Percentiles rank a stretch among this genome's conserved stretches.
These are phyloP conservation scores for Rhamnusium bicolor DNA, from an alignment of 2,888 invertebrate species.

Conservation along the genomic window DNA sequence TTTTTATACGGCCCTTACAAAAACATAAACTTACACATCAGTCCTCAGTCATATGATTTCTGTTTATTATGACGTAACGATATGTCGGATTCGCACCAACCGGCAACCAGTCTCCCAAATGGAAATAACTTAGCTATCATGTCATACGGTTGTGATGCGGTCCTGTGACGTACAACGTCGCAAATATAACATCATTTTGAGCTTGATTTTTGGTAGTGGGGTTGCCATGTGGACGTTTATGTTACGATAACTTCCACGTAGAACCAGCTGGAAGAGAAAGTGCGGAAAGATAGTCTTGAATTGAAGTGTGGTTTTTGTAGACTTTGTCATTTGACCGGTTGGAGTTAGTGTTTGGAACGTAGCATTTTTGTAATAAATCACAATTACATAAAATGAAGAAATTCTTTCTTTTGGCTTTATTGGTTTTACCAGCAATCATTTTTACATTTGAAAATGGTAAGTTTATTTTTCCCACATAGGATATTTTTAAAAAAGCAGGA, in stretches of 20 bases:
- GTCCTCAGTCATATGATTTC: too few species aligned
- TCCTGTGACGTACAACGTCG: neutral
- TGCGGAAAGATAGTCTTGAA: constrained; percentile 23
- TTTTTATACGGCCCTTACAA: too few species aligned
- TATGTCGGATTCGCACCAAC: too few species aligned
- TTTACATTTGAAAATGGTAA: constrained; percentile 83
- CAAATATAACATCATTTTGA: neutral
- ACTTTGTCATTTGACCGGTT: constrained; percentile 7
- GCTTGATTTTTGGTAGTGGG: constrained; percentile 40
- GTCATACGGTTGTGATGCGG: neutral
- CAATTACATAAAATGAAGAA: constrained; percentile 77
- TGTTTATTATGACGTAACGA: too few species aligned
- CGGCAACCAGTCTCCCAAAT: too few species aligned
- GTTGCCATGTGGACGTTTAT: constrained; percentile 65
- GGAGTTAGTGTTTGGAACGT: neutral
- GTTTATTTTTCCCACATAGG: constrained; percentile 63
- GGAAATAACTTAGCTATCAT: too few species aligned
- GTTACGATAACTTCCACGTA: constrained; percentile 65
- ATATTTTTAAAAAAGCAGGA: neutral
- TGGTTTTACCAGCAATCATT: constrained; percentile 82
- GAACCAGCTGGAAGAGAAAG: constrained; percentile 56
- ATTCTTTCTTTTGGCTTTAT: constrained; percentile 77
- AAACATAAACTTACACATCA: too few species aligned
- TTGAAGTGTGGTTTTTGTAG: constrained; percentile 17
- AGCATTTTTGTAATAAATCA: neutral